Evolutionary conservation across 1,140 invertebrate genomes (phyloP), one percentile per base, ranked within the genome.

Genomic region (Physella acuta): DNA sequence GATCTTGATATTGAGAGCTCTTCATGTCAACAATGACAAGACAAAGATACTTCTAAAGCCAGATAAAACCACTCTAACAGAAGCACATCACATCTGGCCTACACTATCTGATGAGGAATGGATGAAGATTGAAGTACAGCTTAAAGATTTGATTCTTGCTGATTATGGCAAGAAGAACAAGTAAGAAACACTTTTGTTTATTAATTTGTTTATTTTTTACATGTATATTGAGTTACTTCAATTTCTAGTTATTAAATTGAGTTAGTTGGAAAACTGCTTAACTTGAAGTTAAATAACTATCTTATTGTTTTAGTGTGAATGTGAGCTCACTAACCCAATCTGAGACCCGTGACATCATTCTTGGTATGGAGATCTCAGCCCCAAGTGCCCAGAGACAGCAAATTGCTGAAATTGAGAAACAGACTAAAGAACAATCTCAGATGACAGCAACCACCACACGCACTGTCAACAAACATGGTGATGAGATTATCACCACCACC

Each of bases 161-260:
- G 98, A 99, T 87, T 99, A 99, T 81, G 97, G 97, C 78, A 99
- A 99, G 87, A 99, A 99, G 87, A 99, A 99, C 86, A 99, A 99
- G 89, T 90, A 74, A 86, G 87, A n/a, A n/a, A 49, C 53, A 14
- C 26, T 26, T 56, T 56, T n/a, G n/a, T n/a, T n/a, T n/a, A n/a
- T n/a, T n/a, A n/a, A n/a, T n/a, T n/a, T n/a, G n/a, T n/a, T n/a
- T 56, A 14, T 11, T 56, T 14, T 14, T 8, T 14, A 8, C 26
- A 8, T 56, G 24, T 56, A 11, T 8, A 11, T 56, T 14, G 11
- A 56, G 11, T 8, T 8, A 56, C n/a, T n/a, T n/a, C n/a, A n/a
- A n/a, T n/a, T n/a, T n/a, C n/a, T n/a, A n/a, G n/a, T n/a, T n/a
- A n/a, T n/a, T n/a, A n/a, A n/a, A n/a, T n/a, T n/a, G n/a, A n/a